phyloP scores from a whole-genome alignment of 2,797 vertebrate species.

The Channallabes apus region DNA sequence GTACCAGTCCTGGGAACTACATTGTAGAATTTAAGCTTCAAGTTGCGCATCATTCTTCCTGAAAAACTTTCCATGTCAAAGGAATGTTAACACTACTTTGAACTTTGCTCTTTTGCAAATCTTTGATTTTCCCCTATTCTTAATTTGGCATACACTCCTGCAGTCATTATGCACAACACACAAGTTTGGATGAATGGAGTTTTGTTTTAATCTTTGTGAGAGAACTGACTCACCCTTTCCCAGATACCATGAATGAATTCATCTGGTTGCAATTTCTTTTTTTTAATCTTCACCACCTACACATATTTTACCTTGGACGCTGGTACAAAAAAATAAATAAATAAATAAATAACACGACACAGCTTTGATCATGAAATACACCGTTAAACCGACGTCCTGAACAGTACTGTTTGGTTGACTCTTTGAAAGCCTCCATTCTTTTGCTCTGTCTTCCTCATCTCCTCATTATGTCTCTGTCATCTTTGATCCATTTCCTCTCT shows the following conservation, averaged over 20 bases:
- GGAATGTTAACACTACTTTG: constrained; percentile 38
- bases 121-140: constrained; percentile 40
- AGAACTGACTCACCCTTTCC: constrained; percentile 54
- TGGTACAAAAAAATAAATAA: constrained; percentile 26
- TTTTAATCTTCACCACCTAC: constrained; percentile 40
- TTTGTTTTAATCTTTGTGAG: constrained; percentile 42
- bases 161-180: constrained; percentile 33
- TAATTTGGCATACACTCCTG: constrained; percentile 35
- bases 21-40: neutral
- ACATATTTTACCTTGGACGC: constrained; percentile 38
- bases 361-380: constrained; percentile 22
- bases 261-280: constrained; percentile 45
- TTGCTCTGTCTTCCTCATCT: constrained; percentile 31
- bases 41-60: constrained; percentile 16
- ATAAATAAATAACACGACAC: neutral
- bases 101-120: constrained; percentile 35
- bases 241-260: constrained; percentile 51
- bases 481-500: constrained; percentile 45
- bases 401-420: constrained; percentile 23
- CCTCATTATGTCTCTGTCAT: constrained; percentile 33
- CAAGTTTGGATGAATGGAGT: constrained; percentile 39
- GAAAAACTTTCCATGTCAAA: neutral
- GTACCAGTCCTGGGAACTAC: constrained; percentile 11
- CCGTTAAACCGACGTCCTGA: constrained; percentile 6
- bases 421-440: constrained; percentile 33